A percentile compares a stretch with the other conserved stretches of the same genome.
Evolutionary conservation across 2,888 invertebrate species (phyloP).

Genomic region (Brassicogethes aeneus): DNA sequence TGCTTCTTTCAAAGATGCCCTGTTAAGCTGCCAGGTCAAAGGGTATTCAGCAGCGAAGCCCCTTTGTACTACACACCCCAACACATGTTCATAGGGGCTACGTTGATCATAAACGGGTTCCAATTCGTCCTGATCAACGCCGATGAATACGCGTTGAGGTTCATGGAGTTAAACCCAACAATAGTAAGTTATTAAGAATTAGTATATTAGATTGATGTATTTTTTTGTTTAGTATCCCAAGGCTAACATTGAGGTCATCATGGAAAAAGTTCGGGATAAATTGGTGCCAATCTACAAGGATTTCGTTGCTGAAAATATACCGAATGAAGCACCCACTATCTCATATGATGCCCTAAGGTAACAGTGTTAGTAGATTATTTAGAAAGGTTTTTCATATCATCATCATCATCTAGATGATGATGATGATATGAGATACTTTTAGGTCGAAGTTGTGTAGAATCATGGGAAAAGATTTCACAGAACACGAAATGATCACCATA

Average conservation of each 20-base stretch:
- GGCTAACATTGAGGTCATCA: constrained; percentile 60
- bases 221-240: constrained; percentile 66
- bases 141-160: constrained; percentile 79
- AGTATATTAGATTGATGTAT: constrained; percentile 10
- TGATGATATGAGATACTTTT: constrained; percentile 14
- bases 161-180: constrained; percentile 71
- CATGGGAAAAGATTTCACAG: constrained; percentile 60
- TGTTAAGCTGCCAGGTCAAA: constrained; percentile 64
- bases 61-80: constrained; percentile 68
- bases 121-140: constrained; percentile 70
- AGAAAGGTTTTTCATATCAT: constrained; percentile 11
- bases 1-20: constrained; percentile 57
- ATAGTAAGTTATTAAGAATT: constrained; percentile 46
- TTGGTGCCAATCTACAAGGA: constrained; percentile 64
- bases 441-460: constrained; percentile 58
- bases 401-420: constrained; percentile 15
- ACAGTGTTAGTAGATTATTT: constrained; percentile 8
- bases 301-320: constrained; percentile 63
- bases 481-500: constrained; percentile 73
- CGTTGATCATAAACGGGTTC: constrained; percentile 67
- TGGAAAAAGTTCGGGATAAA: constrained; percentile 64
- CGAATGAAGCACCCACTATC: constrained; percentile 34
- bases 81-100: constrained; percentile 80
- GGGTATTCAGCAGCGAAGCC: constrained; percentile 59
- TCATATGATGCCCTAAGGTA: constrained; percentile 40